Percentiles rank a stretch among this genome's conserved stretches.
These are phyloP conservation scores for Masnerella sp. DNA, from an alignment of 2,888 invertebrate genomes.

Conservation along the genomic window DNA sequence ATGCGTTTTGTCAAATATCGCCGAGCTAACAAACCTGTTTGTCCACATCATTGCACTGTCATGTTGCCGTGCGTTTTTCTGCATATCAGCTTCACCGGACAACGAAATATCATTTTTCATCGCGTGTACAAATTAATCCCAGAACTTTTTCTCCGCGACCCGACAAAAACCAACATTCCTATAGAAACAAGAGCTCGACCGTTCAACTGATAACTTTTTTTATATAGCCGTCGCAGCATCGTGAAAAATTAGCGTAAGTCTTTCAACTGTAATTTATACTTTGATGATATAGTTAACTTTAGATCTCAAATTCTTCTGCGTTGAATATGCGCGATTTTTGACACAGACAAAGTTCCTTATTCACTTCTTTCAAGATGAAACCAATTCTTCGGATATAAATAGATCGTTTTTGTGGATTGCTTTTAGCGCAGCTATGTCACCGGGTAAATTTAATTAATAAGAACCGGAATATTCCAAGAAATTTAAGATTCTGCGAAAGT, in stretches of 20 bases:
- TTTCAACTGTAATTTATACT: neutral
- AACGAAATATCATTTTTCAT: conserved; percentile 10
- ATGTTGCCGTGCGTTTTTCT: conserved; percentile 5
- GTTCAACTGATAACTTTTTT: neutral
- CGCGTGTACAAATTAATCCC: conserved; percentile 7
- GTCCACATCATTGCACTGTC: conserved; percentile 22
- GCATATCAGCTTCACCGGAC: neutral
- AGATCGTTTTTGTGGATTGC: neutral
- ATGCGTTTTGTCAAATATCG: conserved; percentile 38
- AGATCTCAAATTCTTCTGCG: neutral
- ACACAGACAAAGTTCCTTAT: no score
- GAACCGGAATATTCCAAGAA: neutral
- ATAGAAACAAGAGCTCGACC: neutral
- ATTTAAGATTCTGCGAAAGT: no score
- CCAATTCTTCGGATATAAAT: neutral
- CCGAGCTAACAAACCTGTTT: conserved; percentile 33
- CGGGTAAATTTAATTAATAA: neutral
- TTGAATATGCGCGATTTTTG: no score
- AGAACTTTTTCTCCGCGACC: neutral
- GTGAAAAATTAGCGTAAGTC: neutral
- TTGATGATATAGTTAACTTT: neutral
- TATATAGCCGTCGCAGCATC: neutral
- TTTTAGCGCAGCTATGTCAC: neutral
- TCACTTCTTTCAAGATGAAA: neutral
- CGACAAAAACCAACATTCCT: conserved; percentile 1